A percentile compares a stretch with the other conserved stretches of the same genome.
Evolutionary conservation across 2,113 vertebrate species (phyloP).

Genomic region (Crotophaga sulcirostris): DNA sequence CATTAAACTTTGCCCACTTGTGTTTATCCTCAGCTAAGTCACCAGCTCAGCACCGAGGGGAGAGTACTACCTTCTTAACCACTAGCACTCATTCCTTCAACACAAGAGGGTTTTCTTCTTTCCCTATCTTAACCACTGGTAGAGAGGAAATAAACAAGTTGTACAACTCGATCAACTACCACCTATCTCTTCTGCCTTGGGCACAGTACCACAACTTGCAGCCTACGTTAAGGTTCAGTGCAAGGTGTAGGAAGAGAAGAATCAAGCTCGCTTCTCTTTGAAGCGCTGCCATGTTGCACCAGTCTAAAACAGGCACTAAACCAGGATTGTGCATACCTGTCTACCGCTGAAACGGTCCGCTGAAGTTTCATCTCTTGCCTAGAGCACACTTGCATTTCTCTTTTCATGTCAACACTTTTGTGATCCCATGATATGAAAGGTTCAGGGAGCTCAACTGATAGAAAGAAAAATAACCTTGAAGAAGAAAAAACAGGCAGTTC

Average conservation of each 20-base stretch:
- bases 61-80: neutral
- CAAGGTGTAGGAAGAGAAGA: neutral
- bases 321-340: fast-evolving
- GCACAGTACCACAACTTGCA: neutral
- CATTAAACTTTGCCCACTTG: neutral
- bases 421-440: neutral
- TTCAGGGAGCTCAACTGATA: neutral
- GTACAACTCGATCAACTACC: neutral
- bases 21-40: neutral
- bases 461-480: neutral
- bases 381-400: neutral
- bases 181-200: neutral
- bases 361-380: neutral
- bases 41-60: neutral
- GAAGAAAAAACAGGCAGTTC: neutral
- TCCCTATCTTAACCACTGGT: neutral
- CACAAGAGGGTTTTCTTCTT: neutral
- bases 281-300: neutral
- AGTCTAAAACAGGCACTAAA: neutral
- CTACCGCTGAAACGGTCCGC: fast-evolving
- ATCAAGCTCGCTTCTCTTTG: neutral
- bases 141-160: neutral
- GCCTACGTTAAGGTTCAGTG: fast-evolving
- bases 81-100: neutral
- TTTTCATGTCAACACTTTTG: neutral